Percentiles rank a stretch among this genome's conserved stretches.
phyloP scores from a whole-genome alignment of 1,140 invertebrate species.

The Musca domestica region DNA sequence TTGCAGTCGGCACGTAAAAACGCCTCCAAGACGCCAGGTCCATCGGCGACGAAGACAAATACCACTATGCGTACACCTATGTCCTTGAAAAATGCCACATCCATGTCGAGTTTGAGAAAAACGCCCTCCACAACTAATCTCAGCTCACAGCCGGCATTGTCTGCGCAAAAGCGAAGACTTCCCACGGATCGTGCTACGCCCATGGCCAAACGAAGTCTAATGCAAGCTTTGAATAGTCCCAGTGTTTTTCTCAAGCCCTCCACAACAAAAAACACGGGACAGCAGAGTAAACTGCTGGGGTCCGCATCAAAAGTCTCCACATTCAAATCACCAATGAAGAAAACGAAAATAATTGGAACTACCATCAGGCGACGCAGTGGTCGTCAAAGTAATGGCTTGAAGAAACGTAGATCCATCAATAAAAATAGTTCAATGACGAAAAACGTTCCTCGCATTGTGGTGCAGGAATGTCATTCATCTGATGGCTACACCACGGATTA shows the following conservation, averaged over 20 bases:
- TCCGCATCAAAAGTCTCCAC: conserved; percentile 7
- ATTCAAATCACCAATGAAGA: conserved; percentile 37
- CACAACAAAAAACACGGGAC: not conserved
- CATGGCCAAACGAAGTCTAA: conserved; percentile 39
- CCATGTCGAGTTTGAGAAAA: conserved; percentile 39
- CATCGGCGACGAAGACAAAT: conserved; percentile 18
- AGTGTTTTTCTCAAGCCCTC: conserved; percentile 22
- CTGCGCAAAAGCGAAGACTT: conserved; percentile 37
- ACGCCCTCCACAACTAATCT: conserved; percentile 35
- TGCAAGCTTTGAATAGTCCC: conserved; percentile 30
- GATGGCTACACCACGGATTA: conserved; percentile 30
- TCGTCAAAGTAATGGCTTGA: conserved; percentile 32
- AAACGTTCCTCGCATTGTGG: conserved; percentile 7
- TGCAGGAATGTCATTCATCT: not conserved
- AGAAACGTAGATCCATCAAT: conserved; percentile 25
- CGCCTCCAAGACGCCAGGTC: conserved; percentile 2
- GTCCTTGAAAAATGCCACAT: conserved; percentile 35
- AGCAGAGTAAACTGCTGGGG: conserved; percentile 7
- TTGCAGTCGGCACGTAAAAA: conserved; percentile 43
- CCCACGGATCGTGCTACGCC: conserved; percentile 24
- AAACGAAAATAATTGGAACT: conserved; percentile 36
- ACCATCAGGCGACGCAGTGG: conserved; percentile 39
- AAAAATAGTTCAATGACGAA: conserved; percentile 8
- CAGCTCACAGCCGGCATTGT: not conserved
- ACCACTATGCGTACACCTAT: conserved; percentile 35